Percentiles rank a stretch among this genome's conserved stretches.
These are phyloP conservation scores for Sinotaia quadrata DNA, from an alignment of 2,888 invertebrate species.

Conservation along the genomic window DNA sequence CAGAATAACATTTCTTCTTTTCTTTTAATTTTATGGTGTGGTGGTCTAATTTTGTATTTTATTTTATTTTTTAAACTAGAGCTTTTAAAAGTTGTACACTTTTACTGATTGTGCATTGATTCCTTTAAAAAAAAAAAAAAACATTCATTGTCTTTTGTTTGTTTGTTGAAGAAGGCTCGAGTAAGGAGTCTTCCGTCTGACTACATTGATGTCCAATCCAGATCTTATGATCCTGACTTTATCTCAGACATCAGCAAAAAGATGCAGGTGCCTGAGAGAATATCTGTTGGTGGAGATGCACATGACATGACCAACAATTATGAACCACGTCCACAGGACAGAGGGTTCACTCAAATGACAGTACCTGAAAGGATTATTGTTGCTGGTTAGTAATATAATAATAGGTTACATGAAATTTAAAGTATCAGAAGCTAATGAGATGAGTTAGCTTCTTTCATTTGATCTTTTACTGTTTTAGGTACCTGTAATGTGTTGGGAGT, in stretches of 20 bases:
- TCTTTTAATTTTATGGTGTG: no score
- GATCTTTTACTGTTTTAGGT: no score
- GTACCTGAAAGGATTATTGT: slow-evolving; percentile 95
- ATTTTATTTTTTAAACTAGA: not conserved
- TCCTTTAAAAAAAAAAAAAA: slow-evolving; percentile 16
- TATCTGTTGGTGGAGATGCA: slow-evolving; percentile 77
- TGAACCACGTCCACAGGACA: slow-evolving; percentile 4
- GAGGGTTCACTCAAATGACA: slow-evolving; percentile 78
- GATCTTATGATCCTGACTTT: slow-evolving; percentile 80
- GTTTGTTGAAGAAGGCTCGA: slow-evolving; percentile 23
- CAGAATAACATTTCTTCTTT: no score
- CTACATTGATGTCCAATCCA: slow-evolving; percentile 60
- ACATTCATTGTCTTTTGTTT: not conserved
- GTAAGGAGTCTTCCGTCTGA: slow-evolving; percentile 59
- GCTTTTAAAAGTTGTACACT: not conserved
- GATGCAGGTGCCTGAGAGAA: slow-evolving; percentile 87
- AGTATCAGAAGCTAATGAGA: not conserved
- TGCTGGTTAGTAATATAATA: slow-evolving; percentile 77
- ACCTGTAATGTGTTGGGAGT: no score
- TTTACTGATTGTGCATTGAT: not conserved
- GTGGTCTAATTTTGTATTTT: no score
- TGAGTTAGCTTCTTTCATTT: no score
- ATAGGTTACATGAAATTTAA: not conserved
- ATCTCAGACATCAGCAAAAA: slow-evolving; percentile 84
- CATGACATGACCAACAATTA: slow-evolving; percentile 15